Evolutionary conservation across 2,113 vertebrate species (phyloP).

Genomic region (Stictonetta naevosa): DNA sequence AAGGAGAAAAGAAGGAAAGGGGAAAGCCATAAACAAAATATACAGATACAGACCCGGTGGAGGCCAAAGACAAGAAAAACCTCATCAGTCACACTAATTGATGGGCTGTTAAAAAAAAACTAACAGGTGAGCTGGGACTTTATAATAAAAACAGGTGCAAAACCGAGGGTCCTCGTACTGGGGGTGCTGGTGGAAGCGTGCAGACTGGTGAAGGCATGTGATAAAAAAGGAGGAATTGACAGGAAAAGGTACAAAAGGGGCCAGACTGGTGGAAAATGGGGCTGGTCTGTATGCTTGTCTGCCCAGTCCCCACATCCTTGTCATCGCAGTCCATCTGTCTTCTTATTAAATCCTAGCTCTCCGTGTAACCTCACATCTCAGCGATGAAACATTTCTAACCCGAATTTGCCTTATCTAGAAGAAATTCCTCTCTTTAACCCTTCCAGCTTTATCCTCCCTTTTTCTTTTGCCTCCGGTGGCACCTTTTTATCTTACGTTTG

Average conservation of each 20-base stretch:
- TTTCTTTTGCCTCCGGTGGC: background rate
- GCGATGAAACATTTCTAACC: background rate
- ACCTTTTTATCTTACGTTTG: background rate
- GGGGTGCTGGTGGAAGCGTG: background rate
- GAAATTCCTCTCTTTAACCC: background rate
- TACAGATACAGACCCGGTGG: background rate
- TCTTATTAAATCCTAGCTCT: background rate
- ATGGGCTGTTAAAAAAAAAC: background rate
- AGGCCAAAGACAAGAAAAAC: background rate
- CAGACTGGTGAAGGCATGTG: background rate
- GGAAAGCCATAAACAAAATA: background rate
- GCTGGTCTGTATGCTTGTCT: background rate
- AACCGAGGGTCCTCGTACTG: background rate
- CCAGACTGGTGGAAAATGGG: background rate
- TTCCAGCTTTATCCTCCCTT: background rate
- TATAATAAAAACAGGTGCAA: background rate
- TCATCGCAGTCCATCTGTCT: too few relatives aligned
- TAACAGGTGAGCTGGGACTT: background rate
- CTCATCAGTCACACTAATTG: fast-evolving
- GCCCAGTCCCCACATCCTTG: fast-evolving
- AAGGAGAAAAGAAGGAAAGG: background rate
- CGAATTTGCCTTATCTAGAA: background rate
- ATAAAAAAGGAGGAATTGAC: background rate
- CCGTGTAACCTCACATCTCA: background rate
- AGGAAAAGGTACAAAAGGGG: background rate